Evolutionary conservation across 2,888 invertebrate species (phyloP).

Genomic region (Malthinus flaveolus): DNA sequence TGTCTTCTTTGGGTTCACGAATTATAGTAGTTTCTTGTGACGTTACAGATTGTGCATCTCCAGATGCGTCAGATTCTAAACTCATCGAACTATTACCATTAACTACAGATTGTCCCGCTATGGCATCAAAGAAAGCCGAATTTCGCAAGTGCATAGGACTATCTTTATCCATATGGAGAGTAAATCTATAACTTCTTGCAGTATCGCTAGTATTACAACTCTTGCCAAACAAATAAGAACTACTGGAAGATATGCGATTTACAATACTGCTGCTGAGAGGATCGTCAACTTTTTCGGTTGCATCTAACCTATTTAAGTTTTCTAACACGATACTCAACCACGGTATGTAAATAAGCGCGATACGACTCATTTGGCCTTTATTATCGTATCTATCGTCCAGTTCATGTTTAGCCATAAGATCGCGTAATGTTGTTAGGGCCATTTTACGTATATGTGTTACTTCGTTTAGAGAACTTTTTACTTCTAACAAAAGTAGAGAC

Average conservation of each 20-base stretch:
- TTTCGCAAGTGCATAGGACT: conserved; percentile 78
- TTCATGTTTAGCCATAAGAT: conserved; percentile 91
- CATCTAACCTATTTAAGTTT: conserved; percentile 75
- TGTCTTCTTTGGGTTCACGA: conserved; percentile 51
- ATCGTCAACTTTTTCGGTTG: conserved; percentile 54
- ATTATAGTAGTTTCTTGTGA: conserved; percentile 65
- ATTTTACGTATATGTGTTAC: conserved; percentile 79
- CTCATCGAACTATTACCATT: conserved; percentile 78
- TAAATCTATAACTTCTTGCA: conserved; percentile 66
- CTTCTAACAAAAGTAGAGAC: conserved; percentile 85
- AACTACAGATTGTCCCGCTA: conserved; percentile 70
- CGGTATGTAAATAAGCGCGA: conserved; percentile 89
- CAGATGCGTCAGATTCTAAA: conserved; percentile 74
- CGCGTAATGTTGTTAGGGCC: conserved; percentile 79
- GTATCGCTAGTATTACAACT: conserved; percentile 58
- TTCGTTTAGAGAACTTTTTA: conserved; percentile 84
- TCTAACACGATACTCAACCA: conserved; percentile 88
- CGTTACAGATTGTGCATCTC: conserved; percentile 60
- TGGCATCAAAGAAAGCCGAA: conserved; percentile 71
- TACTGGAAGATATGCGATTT: conserved; percentile 61
- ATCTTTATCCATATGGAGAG: conserved; percentile 74
- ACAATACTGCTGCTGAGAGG: conserved; percentile 50
- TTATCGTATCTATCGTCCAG: conserved; percentile 79
- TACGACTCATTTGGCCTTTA: conserved; percentile 78
- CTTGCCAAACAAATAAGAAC: conserved; percentile 61